Evolutionary conservation across 1,140 invertebrate genomes (phyloP), one percentile per base, ranked within the genome.

Genomic region (Neodiprion virginianus): DNA sequence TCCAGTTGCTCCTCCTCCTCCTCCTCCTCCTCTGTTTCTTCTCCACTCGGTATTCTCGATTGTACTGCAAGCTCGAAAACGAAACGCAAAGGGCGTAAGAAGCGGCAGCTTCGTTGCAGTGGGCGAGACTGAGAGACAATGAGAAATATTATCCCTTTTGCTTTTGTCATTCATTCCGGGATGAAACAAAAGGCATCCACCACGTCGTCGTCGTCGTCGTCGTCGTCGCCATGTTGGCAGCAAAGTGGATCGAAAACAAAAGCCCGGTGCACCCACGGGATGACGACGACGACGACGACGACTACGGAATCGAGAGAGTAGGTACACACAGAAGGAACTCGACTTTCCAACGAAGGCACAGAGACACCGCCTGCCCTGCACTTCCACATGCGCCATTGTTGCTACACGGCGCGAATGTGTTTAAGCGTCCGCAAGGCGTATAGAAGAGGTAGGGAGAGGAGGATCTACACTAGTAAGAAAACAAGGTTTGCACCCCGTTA

Each of bases 181-280:
- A 71, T 77, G 72, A 77, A 76, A 81, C 80, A 81, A 81, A 81
- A 81, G 80, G 74, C 77, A 70, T 8, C 11, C 11, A 61, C 53
- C 53, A 17, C 53, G 53, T 40, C 28, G 28, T 40, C 28, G 28
- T 40, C 69, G 71, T 40, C 28, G 28, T 40, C 53, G 53, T 40
- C 28, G 28, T 40, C 28, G 28, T 40, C 69, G 71, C 73, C 79
- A 77, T 79, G 76, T 75, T 79, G 72, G 74, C 69, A 76, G 78
- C 75, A 80, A 82, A 85, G 82, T 83, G 81, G 79, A 84, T 81
- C 76, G 78, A 84, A 82, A 82, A 83, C 80, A 84, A 85, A 83
- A 83, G 82, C 76, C 76, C 77, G 76, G 76, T 75, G 78, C 75
- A 67, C 80, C 77, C 77, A 79, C 75, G 77, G 81, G 79, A 74